Evolutionary conservation across 2,113 vertebrate species (phyloP).

Genomic region (zebrafish (Danio rerio)): DNA sequence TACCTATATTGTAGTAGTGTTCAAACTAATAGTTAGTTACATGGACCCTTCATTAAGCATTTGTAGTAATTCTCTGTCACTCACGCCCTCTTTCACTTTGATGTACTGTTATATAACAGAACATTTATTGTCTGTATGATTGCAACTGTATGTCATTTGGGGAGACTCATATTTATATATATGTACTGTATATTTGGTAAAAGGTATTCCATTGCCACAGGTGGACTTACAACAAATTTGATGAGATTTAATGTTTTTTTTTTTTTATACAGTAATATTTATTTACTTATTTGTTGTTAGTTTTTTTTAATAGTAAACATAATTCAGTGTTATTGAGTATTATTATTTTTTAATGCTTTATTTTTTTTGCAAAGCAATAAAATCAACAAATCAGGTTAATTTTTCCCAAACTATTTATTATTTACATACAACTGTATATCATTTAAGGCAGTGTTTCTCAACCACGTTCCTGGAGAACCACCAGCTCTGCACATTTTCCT

Average conservation of each 20-base stretch:
- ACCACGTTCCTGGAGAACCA: too few relatives aligned
- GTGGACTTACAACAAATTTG: slow-evolving; percentile 20
- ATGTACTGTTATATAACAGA: slow-evolving; percentile 34
- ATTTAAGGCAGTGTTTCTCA: too few relatives aligned
- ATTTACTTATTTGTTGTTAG: too few relatives aligned
- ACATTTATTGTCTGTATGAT: slow-evolving; percentile 35
- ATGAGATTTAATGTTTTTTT: neutral
- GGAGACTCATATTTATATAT: slow-evolving; percentile 6
- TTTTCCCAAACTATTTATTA: too few relatives aligned
- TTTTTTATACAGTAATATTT: neutral
- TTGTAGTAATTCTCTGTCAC: slow-evolving; percentile 32
- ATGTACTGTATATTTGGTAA: neutral
- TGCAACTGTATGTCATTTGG: slow-evolving; percentile 38
- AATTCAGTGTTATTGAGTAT: too few relatives aligned
- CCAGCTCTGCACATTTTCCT: too few relatives aligned
- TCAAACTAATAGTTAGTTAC: neutral
- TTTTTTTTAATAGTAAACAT: too few relatives aligned
- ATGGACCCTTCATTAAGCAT: neutral
- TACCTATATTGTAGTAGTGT: slow-evolving; percentile 23
- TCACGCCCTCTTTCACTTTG: slow-evolving; percentile 24
- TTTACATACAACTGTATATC: too few relatives aligned
- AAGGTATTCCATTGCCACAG: slow-evolving; percentile 70
- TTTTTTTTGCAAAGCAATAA: too few relatives aligned
- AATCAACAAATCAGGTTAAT: too few relatives aligned
- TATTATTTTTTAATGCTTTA: too few relatives aligned